A percentile compares a stretch with the other conserved stretches of the same genome.
phyloP scores from a whole-genome alignment of 2,888 invertebrate genomes.

The Blera fallax region DNA sequence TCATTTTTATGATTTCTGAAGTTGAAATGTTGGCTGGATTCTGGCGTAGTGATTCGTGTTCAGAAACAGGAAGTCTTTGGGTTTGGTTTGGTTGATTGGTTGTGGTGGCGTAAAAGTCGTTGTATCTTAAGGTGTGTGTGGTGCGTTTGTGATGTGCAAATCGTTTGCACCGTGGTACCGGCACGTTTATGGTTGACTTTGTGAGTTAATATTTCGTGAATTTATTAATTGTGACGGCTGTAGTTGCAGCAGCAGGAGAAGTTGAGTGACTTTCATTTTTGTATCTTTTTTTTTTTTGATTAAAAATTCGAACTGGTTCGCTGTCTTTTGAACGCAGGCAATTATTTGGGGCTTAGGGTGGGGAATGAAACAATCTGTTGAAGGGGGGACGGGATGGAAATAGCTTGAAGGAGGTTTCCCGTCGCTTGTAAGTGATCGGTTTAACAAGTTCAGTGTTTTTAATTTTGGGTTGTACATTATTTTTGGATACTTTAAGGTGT shows the following conservation, averaged over 20 bases:
- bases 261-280: constrained; percentile 66
- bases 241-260: background rate
- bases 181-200: constrained; percentile 55
- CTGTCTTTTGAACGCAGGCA: background rate
- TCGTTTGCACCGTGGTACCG: constrained; percentile 41
- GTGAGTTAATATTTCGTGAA: constrained; percentile 63
- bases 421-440: constrained; percentile 28
- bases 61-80: constrained; percentile 65
- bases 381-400: background rate
- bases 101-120: constrained; percentile 11
- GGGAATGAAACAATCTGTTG: too few species aligned
- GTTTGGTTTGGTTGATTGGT: constrained; percentile 29
- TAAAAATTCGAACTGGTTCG: constrained; percentile 33
- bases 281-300: constrained; percentile 4
- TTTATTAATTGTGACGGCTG: constrained; percentile 68
- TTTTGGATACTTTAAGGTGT: constrained; percentile 24
- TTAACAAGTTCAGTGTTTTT: constrained; percentile 23
- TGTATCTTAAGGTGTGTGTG: background rate
- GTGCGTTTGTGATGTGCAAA: constrained; percentile 35
- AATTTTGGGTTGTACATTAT: constrained; percentile 3
- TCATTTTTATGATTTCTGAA: constrained; percentile 53
- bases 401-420: background rate
- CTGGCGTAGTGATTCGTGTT: constrained; percentile 1
- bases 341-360: constrained; percentile 3
- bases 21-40: constrained; percentile 46